These are phyloP conservation scores for Marronus borbonicus DNA, from an alignment of 2,888 invertebrate genomes.

Conservation along the genomic window DNA sequence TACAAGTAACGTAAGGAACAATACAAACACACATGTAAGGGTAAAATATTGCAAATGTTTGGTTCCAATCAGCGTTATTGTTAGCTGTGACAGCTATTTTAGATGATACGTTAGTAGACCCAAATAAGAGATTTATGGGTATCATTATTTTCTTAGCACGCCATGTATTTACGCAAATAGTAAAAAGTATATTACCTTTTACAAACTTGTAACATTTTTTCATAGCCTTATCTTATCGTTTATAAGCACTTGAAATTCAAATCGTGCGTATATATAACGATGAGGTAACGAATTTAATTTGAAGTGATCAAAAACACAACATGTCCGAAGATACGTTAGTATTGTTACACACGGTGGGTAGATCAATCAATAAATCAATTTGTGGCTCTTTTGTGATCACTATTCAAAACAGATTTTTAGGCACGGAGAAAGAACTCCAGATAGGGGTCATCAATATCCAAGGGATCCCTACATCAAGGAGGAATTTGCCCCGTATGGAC, in stretches of 20 bases:
- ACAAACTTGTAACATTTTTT: neutral
- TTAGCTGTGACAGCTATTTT: too few relatives aligned
- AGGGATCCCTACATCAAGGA: conserved; percentile 35
- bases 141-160: neutral
- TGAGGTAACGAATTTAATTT: neutral
- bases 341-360: conserved; percentile 20
- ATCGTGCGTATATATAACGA: too few relatives aligned
- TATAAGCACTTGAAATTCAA: too few relatives aligned
- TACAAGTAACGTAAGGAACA: too few relatives aligned
- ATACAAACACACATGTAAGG: too few relatives aligned
- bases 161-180: neutral
- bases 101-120: too few relatives aligned
- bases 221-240: neutral
- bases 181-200: neutral
- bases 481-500: conserved; percentile 40
- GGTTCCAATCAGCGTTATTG: too few relatives aligned
- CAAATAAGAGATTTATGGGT: too few relatives aligned
- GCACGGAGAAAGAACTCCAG: conserved; percentile 48
- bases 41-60: too few relatives aligned
- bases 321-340: conserved; percentile 8
- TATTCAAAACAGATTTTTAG: conserved; percentile 41
- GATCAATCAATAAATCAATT: neutral
- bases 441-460: conserved; percentile 36
- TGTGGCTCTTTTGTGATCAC: neutral
- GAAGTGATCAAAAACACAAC: neutral